A percentile compares a stretch with the other conserved stretches of the same genome.
Conservation (phyloP, 1,140 invertebrate species). For the Carcinoscorpius rotundicauda region DNA sequence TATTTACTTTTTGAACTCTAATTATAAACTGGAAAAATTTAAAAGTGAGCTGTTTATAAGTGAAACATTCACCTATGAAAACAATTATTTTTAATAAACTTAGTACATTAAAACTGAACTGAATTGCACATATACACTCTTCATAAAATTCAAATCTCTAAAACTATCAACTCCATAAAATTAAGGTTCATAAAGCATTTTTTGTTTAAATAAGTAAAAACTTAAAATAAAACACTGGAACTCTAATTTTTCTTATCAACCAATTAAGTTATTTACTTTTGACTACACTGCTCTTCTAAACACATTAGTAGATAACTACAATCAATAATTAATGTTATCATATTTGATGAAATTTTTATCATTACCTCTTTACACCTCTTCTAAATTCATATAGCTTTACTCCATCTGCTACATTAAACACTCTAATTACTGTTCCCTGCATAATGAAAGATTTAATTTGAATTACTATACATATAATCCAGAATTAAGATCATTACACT, state of each 20-base stretch:
- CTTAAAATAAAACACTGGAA: background rate
- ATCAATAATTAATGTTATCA: background rate
- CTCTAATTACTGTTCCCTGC: conserved; percentile 90
- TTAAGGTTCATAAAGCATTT: too few relatives aligned
- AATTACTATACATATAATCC: too few relatives aligned
- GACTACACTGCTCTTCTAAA: background rate
- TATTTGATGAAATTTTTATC: conserved; percentile 10
- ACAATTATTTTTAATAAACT: too few relatives aligned
- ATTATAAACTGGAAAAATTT: conserved; percentile 5
- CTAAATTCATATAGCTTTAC: conserved; percentile 80
- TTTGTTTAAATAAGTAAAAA: background rate
- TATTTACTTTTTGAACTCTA: too few relatives aligned
- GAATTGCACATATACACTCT: too few relatives aligned
- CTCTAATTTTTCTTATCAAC: too few relatives aligned
- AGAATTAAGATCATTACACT: too few relatives aligned
- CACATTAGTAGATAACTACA: background rate
- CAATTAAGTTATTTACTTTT: background rate
- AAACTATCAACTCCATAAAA: too few relatives aligned
- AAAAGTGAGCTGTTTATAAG: background rate
- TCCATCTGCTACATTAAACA: conserved; percentile 80
- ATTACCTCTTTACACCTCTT: conserved; percentile 86
- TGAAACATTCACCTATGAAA: background rate
- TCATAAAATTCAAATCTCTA: too few relatives aligned
- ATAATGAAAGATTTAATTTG: background rate
- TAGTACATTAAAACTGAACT: too few relatives aligned